Evolutionary conservation across 1,140 invertebrate genomes (phyloP).

Genomic region (Chymomyza costata): DNA sequence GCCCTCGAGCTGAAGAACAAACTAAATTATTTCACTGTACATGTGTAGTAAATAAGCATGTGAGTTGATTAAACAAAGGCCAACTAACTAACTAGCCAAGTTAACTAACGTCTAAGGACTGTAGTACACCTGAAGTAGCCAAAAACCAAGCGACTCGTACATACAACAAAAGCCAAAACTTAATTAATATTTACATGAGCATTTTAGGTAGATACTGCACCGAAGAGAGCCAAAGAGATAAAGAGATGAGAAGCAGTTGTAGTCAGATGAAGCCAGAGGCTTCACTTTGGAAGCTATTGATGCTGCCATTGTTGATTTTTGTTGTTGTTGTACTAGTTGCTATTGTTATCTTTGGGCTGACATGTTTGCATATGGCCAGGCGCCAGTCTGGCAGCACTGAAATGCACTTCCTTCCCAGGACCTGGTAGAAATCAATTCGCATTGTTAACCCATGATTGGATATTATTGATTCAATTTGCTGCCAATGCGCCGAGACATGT

Average conservation of each 20-base stretch:
- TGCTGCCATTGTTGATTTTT: not conserved
- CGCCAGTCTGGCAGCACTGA: not conserved
- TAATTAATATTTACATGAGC: constrained; percentile 72
- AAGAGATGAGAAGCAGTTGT: not conserved
- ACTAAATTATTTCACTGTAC: no score
- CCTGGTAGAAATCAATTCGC: constrained; percentile 68
- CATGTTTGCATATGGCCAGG: constrained; percentile 45
- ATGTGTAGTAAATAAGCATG: constrained; percentile 4
- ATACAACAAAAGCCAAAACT: constrained; percentile 64
- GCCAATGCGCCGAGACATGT: constrained; percentile 63
- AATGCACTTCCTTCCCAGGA: not conserved
- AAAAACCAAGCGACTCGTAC: constrained; percentile 40
- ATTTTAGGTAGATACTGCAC: constrained; percentile 7
- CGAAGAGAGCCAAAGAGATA: not conserved
- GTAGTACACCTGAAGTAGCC: constrained; percentile 11
- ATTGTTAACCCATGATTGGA: constrained; percentile 74
- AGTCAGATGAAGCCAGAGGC: constrained; percentile 14
- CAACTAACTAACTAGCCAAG: constrained; percentile 44
- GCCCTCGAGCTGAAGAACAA: constrained; percentile 2
- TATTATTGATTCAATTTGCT: constrained; percentile 74
- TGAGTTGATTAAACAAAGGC: constrained; percentile 54
- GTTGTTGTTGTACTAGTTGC: constrained; percentile 22
- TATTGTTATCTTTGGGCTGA: constrained; percentile 40
- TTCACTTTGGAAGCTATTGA: constrained; percentile 6
- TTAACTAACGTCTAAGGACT: constrained; percentile 22